phyloP scores from a whole-genome alignment of 1,140 invertebrate species.

The Chrysomallon squamiferum region DNA sequence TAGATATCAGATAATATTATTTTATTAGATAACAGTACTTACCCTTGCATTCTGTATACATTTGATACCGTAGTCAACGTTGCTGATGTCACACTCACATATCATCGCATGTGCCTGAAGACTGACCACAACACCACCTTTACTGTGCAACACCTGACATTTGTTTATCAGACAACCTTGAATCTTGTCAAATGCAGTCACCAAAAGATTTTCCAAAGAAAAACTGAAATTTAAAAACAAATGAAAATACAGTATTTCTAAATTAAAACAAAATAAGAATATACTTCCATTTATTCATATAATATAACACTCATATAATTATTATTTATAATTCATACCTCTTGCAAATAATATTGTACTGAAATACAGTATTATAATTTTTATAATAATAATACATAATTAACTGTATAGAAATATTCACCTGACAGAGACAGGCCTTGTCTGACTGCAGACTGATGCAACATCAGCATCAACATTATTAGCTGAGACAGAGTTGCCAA shows the following conservation, averaged over 20 bases:
- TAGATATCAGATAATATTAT: too few relatives aligned
- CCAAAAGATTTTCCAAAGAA: not conserved
- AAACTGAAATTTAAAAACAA: too few relatives aligned
- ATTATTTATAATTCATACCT: too few relatives aligned
- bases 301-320: too few relatives aligned
- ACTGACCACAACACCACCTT: slow-evolving; percentile 48
- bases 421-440: not conserved
- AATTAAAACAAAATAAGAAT: too few relatives aligned
- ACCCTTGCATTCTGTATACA: slow-evolving; percentile 52
- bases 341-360: too few relatives aligned
- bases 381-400: too few relatives aligned
- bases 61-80: slow-evolving; percentile 47
- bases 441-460: slow-evolving; percentile 47
- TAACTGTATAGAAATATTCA: too few relatives aligned
- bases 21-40: too few relatives aligned
- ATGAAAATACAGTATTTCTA: too few relatives aligned
- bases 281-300: too few relatives aligned
- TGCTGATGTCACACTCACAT: slow-evolving; percentile 49
- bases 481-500: slow-evolving; percentile 35
- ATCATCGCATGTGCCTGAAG: slow-evolving; percentile 50
- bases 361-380: too few relatives aligned
- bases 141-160: slow-evolving; percentile 50
- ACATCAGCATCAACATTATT: slow-evolving; percentile 31
- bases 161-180: slow-evolving; percentile 47
- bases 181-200: slow-evolving; percentile 21